A percentile compares a stretch with the other conserved stretches of the same genome.
phyloP scores from a whole-genome alignment of 1,140 invertebrate genomes.

The Achatina immaculata region DNA sequence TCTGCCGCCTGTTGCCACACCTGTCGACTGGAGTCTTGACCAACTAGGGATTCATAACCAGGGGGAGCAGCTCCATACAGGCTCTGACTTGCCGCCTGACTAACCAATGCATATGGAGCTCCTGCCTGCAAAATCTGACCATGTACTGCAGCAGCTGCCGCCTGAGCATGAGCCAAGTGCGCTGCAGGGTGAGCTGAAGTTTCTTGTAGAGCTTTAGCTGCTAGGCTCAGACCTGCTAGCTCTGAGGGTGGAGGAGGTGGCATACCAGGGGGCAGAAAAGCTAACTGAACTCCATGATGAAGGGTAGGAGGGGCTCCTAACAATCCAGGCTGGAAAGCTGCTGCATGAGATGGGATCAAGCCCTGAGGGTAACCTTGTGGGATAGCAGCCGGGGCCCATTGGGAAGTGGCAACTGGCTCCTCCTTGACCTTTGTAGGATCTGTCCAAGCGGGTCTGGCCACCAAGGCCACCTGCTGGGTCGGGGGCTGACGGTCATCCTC shows the following conservation, averaged over 20 bases:
- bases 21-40: neutral
- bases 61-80: conserved; percentile 27
- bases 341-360: neutral
- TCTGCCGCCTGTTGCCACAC: conserved; percentile 26
- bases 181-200: neutral
- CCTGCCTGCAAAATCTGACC: conserved; percentile 17
- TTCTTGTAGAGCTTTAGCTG: conserved; percentile 2
- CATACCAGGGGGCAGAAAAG: conserved; percentile 31
- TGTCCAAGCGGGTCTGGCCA: neutral
- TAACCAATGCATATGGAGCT: neutral
- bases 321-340: conserved; percentile 22
- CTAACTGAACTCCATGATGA: conserved; percentile 24
- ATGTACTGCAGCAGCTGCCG: conserved; percentile 1
- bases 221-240: conserved; percentile 19
- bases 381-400: conserved; percentile 21
- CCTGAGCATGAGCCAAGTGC: conserved; percentile 21
- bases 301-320: conserved; percentile 26
- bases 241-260: conserved; percentile 32
- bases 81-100: conserved; percentile 20
- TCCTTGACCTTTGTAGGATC: conserved; percentile 26
- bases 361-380: conserved; percentile 17
- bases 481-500: conserved; percentile 43
- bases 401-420: neutral
- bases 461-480: neutral
- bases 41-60: conserved; percentile 11